Evolutionary conservation across 2,113 vertebrate species (phyloP).

Genomic region (Macquaria australasica): DNA sequence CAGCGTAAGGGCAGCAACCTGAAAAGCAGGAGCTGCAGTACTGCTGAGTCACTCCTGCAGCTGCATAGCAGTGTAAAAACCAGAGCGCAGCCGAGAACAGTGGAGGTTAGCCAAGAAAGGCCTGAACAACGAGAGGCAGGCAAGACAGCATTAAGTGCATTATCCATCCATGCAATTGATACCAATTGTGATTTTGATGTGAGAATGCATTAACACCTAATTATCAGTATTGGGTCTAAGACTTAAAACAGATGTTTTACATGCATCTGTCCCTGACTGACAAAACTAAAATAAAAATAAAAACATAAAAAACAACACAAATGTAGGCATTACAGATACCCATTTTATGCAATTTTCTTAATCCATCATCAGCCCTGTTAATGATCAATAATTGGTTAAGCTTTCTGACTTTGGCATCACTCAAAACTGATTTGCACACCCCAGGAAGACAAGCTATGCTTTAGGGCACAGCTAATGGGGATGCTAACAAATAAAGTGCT

Average conservation of each 20-base stretch:
- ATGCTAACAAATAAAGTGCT: no score
- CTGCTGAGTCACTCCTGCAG: constrained; percentile 67
- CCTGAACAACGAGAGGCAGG: background rate
- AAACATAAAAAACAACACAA: background rate
- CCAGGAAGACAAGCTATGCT: no score
- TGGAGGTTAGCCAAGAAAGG: constrained; percentile 19
- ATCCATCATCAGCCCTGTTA: background rate
- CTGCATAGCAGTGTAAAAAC: constrained; percentile 41
- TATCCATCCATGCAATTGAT: constrained; percentile 8
- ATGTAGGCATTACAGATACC: background rate
- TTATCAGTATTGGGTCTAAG: background rate
- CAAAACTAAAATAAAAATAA: background rate
- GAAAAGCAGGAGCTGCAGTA: constrained; percentile 15
- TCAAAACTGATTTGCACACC: no score
- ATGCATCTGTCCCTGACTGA: constrained; percentile 53
- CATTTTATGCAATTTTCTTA: background rate
- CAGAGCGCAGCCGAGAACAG: background rate
- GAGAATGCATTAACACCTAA: background rate
- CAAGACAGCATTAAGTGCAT: background rate
- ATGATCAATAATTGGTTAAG: background rate
- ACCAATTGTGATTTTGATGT: background rate
- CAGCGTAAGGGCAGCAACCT: background rate
- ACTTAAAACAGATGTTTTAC: background rate
- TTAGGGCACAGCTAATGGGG: no score
- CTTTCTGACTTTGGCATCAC: no score